A percentile compares a stretch with the other conserved stretches of the same genome.
Evolutionary conservation across 2,113 vertebrate genomes (phyloP).

Genomic region (Charadrius vociferus): DNA sequence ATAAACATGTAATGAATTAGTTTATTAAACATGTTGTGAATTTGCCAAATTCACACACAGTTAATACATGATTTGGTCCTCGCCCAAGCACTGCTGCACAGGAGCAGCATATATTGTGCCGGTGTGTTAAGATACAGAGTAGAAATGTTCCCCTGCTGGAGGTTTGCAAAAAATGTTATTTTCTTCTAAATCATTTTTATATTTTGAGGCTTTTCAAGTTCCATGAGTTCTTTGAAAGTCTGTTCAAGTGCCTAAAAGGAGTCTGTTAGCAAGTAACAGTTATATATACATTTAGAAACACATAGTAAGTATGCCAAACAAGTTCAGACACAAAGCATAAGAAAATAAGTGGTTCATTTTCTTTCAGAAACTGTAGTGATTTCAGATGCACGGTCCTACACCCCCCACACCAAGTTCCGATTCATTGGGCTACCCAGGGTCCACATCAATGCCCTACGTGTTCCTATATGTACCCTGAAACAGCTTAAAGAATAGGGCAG

Average conservation of each 20-base stretch:
- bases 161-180: neutral
- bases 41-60: neutral
- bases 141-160: neutral
- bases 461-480: neutral
- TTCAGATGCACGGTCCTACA: neutral
- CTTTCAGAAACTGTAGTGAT: neutral
- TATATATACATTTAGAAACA: neutral
- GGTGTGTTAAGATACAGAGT: neutral
- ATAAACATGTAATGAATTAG: neutral
- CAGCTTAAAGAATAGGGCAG: neutral
- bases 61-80: neutral
- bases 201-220: neutral
- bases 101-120: neutral
- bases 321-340: neutral
- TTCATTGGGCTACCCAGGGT: neutral
- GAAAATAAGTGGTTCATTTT: neutral
- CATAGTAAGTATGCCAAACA: neutral
- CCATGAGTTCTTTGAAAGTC: neutral
- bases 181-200: neutral
- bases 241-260: neutral
- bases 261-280: neutral
- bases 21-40: neutral
- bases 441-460: neutral
- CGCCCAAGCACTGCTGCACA: neutral
- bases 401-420: neutral